Evolutionary conservation across 1,140 invertebrate species (phyloP).

Genomic region (Harpegnathos saltator): DNA sequence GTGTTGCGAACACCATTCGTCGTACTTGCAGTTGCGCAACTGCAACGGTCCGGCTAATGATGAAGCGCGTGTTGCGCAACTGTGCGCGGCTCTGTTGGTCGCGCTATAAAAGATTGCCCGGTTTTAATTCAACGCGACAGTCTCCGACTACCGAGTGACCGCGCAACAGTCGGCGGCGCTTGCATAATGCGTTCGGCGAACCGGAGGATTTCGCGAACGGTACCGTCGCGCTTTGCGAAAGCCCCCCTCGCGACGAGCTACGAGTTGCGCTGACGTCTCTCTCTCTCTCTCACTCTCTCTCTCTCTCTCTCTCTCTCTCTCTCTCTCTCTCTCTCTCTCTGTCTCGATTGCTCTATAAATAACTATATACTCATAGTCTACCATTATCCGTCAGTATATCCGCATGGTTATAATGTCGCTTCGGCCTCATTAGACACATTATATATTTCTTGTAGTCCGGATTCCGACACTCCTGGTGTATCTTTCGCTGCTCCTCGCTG

Average conservation of each 20-base stretch:
- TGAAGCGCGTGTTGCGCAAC: constrained; percentile 24
- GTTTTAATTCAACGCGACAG: constrained; percentile 43
- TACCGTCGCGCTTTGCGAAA: too few relatives aligned
- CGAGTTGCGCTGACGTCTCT: too few relatives aligned
- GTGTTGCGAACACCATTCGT: not conserved
- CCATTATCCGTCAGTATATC: constrained; percentile 45
- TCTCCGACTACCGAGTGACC: not conserved
- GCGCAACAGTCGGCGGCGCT: constrained; percentile 22
- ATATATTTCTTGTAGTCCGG: constrained; percentile 82
- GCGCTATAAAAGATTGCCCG: constrained; percentile 16
- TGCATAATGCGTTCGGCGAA: constrained; percentile 36
- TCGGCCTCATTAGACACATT: constrained; percentile 80
- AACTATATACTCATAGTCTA: too few relatives aligned
- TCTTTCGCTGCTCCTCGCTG: constrained; percentile 48
- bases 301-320: too few relatives aligned
- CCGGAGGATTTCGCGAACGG: too few relatives aligned
- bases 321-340: too few relatives aligned
- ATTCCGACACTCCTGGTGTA: constrained; percentile 77
- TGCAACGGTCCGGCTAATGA: constrained; percentile 14
- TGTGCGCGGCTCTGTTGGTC: not conserved
- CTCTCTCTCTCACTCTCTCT: too few relatives aligned
- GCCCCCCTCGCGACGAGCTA: too few relatives aligned
- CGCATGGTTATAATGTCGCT: constrained; percentile 76
- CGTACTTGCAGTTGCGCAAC: not conserved
- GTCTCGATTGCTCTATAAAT: too few relatives aligned